Conservation (phyloP, 2,113 vertebrate genomes). For the Pardalotus punctatus region DNA sequence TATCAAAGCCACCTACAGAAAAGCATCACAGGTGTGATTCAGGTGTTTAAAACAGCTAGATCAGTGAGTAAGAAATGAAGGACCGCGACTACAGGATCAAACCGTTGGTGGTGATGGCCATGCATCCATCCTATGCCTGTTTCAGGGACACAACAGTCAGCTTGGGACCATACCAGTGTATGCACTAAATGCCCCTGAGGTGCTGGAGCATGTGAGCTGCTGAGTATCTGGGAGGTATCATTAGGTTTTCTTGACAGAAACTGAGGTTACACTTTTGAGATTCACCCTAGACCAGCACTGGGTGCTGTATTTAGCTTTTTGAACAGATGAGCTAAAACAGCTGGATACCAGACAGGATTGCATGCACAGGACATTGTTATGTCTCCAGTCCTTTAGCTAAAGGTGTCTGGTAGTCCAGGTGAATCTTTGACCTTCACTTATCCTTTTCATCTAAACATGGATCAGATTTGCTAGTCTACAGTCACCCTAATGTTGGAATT, state of each 20-base stretch:
- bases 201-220: neutral
- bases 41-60: neutral
- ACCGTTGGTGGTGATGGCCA: neutral
- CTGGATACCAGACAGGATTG: neutral
- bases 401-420: neutral
- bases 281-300: neutral
- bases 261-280: neutral
- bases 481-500: neutral
- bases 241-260: neutral
- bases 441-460: neutral
- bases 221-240: neutral
- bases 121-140: neutral
- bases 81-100: neutral
- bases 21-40: neutral
- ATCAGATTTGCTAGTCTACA: neutral
- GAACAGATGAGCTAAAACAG: neutral
- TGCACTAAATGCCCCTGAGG: neutral
- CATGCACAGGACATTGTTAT: neutral
- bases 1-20: neutral
- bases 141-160: neutral
- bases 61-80: neutral
- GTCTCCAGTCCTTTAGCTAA: neutral
- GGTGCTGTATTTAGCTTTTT: neutral
- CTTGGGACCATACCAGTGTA: neutral
- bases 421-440: neutral